phyloP scores from a whole-genome alignment of 2,113 vertebrate species.

The Taurulus bubalis region DNA sequence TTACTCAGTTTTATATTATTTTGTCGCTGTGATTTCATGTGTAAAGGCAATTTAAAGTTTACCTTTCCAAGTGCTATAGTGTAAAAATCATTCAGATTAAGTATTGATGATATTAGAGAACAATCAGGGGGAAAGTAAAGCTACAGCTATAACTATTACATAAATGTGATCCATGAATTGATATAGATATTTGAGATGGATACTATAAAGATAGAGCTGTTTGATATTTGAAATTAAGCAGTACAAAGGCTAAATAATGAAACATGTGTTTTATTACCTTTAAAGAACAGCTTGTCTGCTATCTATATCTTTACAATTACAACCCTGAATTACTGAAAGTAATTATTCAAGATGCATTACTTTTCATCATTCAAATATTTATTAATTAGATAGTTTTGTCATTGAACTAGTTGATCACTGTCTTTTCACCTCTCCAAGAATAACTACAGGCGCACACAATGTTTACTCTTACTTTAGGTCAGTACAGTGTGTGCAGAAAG shows the following conservation, averaged over 20 bases:
- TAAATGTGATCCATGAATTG: neutral
- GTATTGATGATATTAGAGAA: neutral
- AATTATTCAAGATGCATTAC: neutral
- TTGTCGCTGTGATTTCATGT: neutral
- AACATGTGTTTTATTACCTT: neutral
- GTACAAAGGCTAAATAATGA: neutral
- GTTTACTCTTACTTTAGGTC: neutral
- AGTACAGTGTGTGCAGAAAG: neutral
- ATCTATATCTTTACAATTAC: neutral
- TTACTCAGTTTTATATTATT: neutral
- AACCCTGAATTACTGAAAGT: neutral
- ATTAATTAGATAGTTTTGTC: neutral
- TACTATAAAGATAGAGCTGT: neutral
- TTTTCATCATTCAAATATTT: neutral
- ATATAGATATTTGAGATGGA: neutral
- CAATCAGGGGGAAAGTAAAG: neutral
- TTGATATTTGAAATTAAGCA: neutral
- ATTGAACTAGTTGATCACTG: neutral
- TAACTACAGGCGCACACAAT: neutral
- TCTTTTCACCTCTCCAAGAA: neutral
- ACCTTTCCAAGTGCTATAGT: neutral
- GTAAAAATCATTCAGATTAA: neutral
- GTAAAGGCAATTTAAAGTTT: neutral
- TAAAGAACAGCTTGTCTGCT: neutral
- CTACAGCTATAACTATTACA: too few species aligned